Base-by-base conservation (phyloP, 2,113 vertebrate genomes). In the Pygoscelis antarcticus region DNA sequence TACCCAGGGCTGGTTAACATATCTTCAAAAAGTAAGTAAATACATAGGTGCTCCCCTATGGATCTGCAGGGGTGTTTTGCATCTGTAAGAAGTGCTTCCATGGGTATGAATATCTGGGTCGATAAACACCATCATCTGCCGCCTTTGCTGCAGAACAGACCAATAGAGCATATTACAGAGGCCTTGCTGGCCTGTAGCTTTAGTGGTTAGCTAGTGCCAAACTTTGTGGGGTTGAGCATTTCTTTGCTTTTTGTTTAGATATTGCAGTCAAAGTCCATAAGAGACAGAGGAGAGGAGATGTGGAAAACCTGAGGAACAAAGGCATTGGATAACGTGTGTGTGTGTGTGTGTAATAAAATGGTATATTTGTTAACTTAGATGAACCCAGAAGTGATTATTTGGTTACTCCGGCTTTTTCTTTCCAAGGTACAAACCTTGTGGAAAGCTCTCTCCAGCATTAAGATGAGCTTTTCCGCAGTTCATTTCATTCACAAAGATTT, bases 41-140 rank as follows among this genome's bases (percentile, higher is more conserved):
- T 6, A 38, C 4, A 38, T 0, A 4, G 2, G 3, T 18, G 10
- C 7, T 78, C 16, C 26, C 26, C 40, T 49, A 3, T 4, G 3
- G 25, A 70, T 78, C n/a, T 77, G 16, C 25, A 78, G 16, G 9
- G 12, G 20, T 14, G 3, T 20, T 89, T 40, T 46, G 34, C 29
- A 75, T 34, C 22, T 58, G 7, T 34, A 70, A 74, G 54, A 80
- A 77, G 14, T 17, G 5, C 36, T 83, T 87, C 16, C 13, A 6
- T 17, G 16, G 23, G 38, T 78, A 52, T 18, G 17, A 78, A 29
- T 51, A 36, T 49, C 25, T 44, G 32, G 16, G 49, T 62, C 14
- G 13, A 46, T 16, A 70, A 85, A 75, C 9, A 76, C 1, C 0
- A 42, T 7, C 3, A 3, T 17, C 30, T 60, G n/a, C 36, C 14